Evolutionary conservation across 1,140 invertebrate species (phyloP), one percentile per base, ranked within the genome.

Genomic region (Drosophila equinoxialis): DNA sequence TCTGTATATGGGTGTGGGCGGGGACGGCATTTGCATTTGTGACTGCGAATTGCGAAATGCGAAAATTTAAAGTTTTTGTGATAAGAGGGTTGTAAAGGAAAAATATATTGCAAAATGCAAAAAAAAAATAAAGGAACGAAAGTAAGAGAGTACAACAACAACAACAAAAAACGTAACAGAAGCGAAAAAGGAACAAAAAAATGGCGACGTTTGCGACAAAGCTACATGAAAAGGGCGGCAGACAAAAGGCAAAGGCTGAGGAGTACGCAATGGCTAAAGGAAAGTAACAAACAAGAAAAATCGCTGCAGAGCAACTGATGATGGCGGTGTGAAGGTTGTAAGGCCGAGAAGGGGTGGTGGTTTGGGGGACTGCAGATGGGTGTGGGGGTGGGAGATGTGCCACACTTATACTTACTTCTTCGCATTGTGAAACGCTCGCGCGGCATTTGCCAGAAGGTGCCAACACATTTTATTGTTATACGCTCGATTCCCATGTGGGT

Each of bases 391-490:
- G 37, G 41, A 26, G 62, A 59, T 60, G 45, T 75, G 73, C 74
- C 86, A 77, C 85, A 86, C 82, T 86, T 86, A 86, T 77, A 85
- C 77, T 59, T 78, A 82, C 51, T 78, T 77, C 74, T 81, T 85
- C 81, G 79, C 79, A 86, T 85, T 85, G 81, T 85, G 75, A 67
- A 77, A 35, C 66, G 17, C 45, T 51, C 45, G 76, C 83, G 79
- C 76, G 79, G 76, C 82, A 86, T 87, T 85, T 79, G 82, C 83
- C 82, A 86, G 83, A 86, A 86, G 82, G 82, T 86, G 82, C 82
- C 82, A 86, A 86, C 83, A 86, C 82, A 86, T 86, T 86, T 86
- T 86, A 86, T 86, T 86, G 82, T 70, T 58, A 75, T 87, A 83
- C 83, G 39, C 83, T 87, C 41, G 45, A 54, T 13, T 17, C 45